Evolutionary conservation across 1,140 invertebrate genomes (phyloP).

Genomic region (honey bee (Apis mellifera)): DNA sequence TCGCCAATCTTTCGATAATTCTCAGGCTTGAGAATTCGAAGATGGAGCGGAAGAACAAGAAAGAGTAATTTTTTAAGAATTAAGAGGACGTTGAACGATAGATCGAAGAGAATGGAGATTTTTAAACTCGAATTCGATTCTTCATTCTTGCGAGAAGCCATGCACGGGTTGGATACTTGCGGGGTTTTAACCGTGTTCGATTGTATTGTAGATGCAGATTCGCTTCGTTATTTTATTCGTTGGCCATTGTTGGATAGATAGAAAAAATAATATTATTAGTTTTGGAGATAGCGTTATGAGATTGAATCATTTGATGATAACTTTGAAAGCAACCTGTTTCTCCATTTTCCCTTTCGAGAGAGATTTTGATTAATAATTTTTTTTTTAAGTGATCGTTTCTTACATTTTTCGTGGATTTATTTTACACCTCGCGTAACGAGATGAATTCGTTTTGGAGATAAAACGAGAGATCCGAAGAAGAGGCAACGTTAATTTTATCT

Average conservation of each 20-base stretch:
- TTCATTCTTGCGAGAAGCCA: conserved; percentile 15
- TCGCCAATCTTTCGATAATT: background rate
- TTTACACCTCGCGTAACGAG: background rate
- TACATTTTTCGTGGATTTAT: too few relatives aligned
- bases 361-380: too few relatives aligned
- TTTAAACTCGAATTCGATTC: background rate
- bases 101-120: background rate
- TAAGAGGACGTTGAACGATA: background rate
- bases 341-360: too few relatives aligned
- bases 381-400: too few relatives aligned
- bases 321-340: too few relatives aligned
- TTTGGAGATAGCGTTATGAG: too few relatives aligned
- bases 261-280: too few relatives aligned
- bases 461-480: background rate
- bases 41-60: background rate
- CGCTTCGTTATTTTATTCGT: background rate
- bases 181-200: background rate
- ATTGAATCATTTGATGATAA: too few relatives aligned
- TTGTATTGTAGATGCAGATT: background rate
- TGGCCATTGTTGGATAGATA: background rate
- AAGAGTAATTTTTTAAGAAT: background rate
- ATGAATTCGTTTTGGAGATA: background rate
- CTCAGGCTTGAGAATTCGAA: background rate
- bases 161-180: background rate
- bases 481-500: conserved; percentile 25